phyloP scores from a whole-genome alignment of 2,888 invertebrate species.

The Microplitis deprimator region DNA sequence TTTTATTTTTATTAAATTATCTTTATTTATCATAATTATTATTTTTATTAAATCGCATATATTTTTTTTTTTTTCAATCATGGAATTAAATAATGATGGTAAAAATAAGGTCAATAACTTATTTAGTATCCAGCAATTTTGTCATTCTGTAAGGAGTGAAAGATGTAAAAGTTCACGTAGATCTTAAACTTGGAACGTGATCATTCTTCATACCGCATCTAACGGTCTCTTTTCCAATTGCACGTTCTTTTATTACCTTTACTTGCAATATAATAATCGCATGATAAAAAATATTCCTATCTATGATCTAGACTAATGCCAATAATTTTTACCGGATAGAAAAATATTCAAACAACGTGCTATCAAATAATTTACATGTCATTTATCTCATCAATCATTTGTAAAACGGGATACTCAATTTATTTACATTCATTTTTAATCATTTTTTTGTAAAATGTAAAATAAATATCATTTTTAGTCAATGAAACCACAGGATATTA shows the following conservation, averaged over 20 bases:
- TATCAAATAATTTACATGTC: conserved; percentile 1
- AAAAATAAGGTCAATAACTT: conserved; percentile 10
- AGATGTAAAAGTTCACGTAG: conserved; percentile 12
- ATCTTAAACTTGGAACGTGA: conserved; percentile 8
- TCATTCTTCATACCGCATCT: conserved; percentile 3
- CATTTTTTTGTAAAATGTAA: too few species aligned
- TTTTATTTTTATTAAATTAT: conserved; percentile 30
- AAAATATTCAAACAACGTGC: not conserved
- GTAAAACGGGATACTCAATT: not conserved
- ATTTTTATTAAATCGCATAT: not conserved
- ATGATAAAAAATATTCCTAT: not conserved
- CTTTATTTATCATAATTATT: conserved; percentile 18
- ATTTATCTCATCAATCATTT: not conserved
- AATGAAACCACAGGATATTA: too few species aligned
- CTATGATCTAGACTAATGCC: not conserved
- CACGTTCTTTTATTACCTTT: conserved; percentile 6
- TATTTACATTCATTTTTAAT: not conserved
- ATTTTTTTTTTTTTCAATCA: not conserved
- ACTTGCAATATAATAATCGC: not conserved
- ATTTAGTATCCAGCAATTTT: conserved; percentile 10
- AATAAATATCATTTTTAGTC: too few species aligned
- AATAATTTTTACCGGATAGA: not conserved
- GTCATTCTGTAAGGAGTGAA: conserved; percentile 9
- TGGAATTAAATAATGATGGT: not conserved
- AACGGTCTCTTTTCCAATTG: conserved; percentile 19